Conservation (phyloP, 2,113 vertebrate genomes). For the Tachuris rubrigastra region DNA sequence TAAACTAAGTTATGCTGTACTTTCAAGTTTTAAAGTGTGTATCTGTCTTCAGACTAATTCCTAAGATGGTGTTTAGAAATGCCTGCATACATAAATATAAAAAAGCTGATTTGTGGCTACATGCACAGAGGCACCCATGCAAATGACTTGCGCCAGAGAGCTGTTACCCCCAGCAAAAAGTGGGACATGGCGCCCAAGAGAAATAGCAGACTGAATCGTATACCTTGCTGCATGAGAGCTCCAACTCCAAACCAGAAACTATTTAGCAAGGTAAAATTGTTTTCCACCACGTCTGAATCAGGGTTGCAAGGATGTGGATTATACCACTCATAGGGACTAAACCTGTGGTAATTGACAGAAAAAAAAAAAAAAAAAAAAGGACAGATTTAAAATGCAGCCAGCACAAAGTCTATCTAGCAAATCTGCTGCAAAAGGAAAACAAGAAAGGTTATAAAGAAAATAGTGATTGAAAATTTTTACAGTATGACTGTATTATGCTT, state of each 20-base stretch:
- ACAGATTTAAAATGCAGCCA: slow-evolving; percentile 74
- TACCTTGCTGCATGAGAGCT: slow-evolving; percentile 99
- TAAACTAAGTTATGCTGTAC: not conserved
- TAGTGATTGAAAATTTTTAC: slow-evolving; percentile 37
- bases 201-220: slow-evolving; percentile 93
- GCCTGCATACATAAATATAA: slow-evolving; percentile 38
- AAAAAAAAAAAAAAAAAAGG: slow-evolving; percentile 70
- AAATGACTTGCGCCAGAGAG: slow-evolving; percentile 82
- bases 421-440: slow-evolving; percentile 79
- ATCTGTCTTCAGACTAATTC: slow-evolving; percentile 48
- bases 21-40: slow-evolving; percentile 24
- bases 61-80: slow-evolving; percentile 49
- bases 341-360: slow-evolving; percentile 93
- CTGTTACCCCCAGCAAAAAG: slow-evolving; percentile 94
- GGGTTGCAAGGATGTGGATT: slow-evolving; percentile 99
- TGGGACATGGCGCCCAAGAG: slow-evolving; percentile 89
- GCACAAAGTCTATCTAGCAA: slow-evolving; percentile 68
- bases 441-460: slow-evolving; percentile 72
- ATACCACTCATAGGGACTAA: slow-evolving; percentile 99
- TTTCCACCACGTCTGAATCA: slow-evolving; percentile 99
- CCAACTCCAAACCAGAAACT: slow-evolving; percentile 99
- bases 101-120: slow-evolving; percentile 83
- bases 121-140: slow-evolving; percentile 98
- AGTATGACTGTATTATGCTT: slow-evolving; percentile 11
- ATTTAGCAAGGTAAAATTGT: slow-evolving; percentile 99